A percentile compares a stretch with the other conserved stretches of the same genome.
Evolutionary conservation across 2,113 vertebrate genomes (phyloP).

Genomic region (Passer montanus): DNA sequence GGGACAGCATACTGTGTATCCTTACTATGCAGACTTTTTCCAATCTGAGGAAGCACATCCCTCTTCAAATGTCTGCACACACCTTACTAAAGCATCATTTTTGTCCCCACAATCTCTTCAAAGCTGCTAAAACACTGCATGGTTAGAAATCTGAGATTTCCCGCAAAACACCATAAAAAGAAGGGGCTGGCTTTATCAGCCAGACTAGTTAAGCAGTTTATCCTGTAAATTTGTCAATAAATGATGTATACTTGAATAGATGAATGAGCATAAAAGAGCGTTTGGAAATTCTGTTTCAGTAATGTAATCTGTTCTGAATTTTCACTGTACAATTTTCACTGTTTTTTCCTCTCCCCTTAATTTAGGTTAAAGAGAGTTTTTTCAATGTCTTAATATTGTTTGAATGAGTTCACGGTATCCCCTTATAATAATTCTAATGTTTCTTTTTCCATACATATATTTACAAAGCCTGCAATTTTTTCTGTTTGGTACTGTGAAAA

Average conservation of each 20-base stretch:
- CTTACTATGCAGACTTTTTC: neutral
- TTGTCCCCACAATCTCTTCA: neutral
- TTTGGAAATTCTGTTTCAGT: neutral
- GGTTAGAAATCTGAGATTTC: neutral
- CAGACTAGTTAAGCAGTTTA: neutral
- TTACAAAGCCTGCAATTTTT: neutral
- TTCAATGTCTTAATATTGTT: neutral
- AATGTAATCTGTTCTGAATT: neutral
- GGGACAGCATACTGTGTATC: neutral
- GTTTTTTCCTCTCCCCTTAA: neutral
- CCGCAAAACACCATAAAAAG: neutral
- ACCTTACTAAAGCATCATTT: neutral
- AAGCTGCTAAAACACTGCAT: neutral
- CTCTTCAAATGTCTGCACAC: neutral
- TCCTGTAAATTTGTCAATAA: neutral
- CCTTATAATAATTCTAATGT: neutral
- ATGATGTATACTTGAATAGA: neutral
- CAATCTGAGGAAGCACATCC: fast-evolving
- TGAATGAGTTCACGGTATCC: neutral
- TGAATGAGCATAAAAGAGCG: neutral
- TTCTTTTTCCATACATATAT: neutral
- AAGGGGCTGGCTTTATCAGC: neutral
- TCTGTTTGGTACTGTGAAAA: neutral
- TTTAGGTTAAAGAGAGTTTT: neutral
- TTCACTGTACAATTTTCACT: neutral